These are phyloP conservation scores for Nebria salina DNA, from an alignment of 2,888 invertebrate species.

Conservation along the genomic window DNA sequence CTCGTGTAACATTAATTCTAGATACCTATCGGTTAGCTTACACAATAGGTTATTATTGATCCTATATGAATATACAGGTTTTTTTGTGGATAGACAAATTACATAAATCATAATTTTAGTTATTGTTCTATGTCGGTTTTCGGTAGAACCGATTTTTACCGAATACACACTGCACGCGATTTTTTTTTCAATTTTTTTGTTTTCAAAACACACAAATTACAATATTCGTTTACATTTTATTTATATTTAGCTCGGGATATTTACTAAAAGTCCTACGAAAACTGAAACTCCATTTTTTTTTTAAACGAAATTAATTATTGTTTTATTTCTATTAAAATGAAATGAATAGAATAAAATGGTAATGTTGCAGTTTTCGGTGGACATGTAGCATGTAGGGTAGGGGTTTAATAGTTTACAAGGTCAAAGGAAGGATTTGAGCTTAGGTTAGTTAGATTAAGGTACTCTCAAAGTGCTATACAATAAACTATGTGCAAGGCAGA, in stretches of 20 bases:
- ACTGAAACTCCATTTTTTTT: background rate
- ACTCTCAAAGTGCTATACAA: constrained; percentile 42
- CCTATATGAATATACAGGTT: background rate
- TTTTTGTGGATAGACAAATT: constrained; percentile 38
- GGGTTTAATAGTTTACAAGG: constrained; percentile 17
- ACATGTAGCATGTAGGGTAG: constrained; percentile 19
- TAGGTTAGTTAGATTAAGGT: background rate
- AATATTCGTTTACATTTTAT: constrained; percentile 13
- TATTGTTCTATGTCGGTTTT: constrained; percentile 43
- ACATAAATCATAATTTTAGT: constrained; percentile 36
- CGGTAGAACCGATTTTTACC: constrained; percentile 8
- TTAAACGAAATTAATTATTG: no score
- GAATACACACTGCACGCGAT: constrained; percentile 39
- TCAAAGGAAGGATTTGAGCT: background rate
- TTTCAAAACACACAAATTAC: constrained; percentile 17
- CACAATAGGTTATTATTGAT: constrained; percentile 32
- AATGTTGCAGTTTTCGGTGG: background rate
- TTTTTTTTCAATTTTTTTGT: background rate
- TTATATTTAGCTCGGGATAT: background rate
- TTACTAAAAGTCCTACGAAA: background rate
- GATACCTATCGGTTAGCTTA: constrained; percentile 43
- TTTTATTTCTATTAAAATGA: no score
- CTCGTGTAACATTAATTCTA: constrained; percentile 38
- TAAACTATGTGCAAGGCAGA: constrained; percentile 46
- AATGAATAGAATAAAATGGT: background rate